These are phyloP conservation scores for Falco concolor DNA, from an alignment of 2,797 vertebrate genomes.

Conservation along the genomic window DNA sequence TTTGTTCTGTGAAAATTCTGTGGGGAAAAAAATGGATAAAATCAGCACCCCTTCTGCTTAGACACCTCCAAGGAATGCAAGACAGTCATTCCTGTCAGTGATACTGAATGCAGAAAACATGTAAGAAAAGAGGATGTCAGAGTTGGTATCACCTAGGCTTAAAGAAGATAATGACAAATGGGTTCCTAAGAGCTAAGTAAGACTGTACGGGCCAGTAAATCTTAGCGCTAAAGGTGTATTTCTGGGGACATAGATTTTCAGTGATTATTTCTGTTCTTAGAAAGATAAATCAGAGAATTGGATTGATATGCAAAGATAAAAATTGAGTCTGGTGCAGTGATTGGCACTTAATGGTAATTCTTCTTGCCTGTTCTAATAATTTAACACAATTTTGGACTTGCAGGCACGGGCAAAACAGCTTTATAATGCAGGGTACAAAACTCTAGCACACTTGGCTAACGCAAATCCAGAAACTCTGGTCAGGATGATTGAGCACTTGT, in stretches of 20 bases:
- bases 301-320: not conserved
- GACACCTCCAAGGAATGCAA: not conserved
- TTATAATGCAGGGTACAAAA: slow-evolving; percentile 86
- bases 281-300: not conserved
- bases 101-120: not conserved
- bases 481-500: slow-evolving; percentile 80
- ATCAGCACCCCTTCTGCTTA: not conserved
- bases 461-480: slow-evolving; percentile 81
- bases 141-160: not conserved
- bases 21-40: not conserved
- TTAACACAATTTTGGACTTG: not conserved
- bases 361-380: not conserved
- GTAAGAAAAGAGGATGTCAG: not conserved
- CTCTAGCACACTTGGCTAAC: slow-evolving; percentile 86
- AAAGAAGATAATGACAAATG: not conserved
- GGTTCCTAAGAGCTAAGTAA: not conserved
- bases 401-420: slow-evolving; percentile 91
- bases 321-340: not conserved
- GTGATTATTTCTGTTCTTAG: not conserved
- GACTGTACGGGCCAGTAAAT: not conserved
- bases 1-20: not conserved
- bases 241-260: not conserved
- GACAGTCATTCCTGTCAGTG: not conserved
- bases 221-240: not conserved
- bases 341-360: not conserved